Evolutionary conservation across 2,888 invertebrate species (phyloP), one percentile per base, ranked within the genome.

Genomic region (Lasioglossum vierecki): DNA sequence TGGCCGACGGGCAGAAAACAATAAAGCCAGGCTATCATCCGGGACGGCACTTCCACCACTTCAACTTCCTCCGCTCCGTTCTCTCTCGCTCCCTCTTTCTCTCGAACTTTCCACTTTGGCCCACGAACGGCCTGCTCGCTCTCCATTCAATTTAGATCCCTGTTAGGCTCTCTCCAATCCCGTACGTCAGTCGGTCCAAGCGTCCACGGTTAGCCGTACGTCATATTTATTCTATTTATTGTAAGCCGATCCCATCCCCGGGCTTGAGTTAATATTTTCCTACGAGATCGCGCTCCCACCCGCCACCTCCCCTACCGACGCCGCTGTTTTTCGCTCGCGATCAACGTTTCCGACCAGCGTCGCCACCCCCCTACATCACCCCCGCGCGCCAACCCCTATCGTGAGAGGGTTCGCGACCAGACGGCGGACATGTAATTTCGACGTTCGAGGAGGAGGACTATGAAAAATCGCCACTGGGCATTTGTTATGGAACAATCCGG

Each of bases 101-200:
- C 78, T 81, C 73, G 79, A 76, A 87, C 84, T 85, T 80, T 80
- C 80, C 83, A 87, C 81, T 88, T 83, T 60, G 80, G 82, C 77
- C 84, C 72, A 79, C 87, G 90, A 76, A 78, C 84, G 84, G 79
- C 83, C 87, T 79, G 87, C 89, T 88, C 87, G 85, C 89, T 92
- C 91, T 92, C 91, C 92, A 93, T 92, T 93, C 88, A 92, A 92
- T 93, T 93, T 91, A 89, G 91, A 91, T 91, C 89, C 92, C 91
- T 90, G 91, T 91, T 91, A 91, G 85, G 86, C 86, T 76, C 88
- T 78, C 88, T 83, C 81, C 78, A 72, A 71, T 35, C 83, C 80
- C 76, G 84, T 71, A 70, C 87, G 83, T 70, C 44, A 82, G 72
- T 63, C 79, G 77, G 82, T 68, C 39, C 82, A 84, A 46, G 41